Percentiles rank a stretch among this genome's conserved stretches.
Evolutionary conservation across 1,140 invertebrate species (phyloP).

Genomic region (Elysia chlorotica): DNA sequence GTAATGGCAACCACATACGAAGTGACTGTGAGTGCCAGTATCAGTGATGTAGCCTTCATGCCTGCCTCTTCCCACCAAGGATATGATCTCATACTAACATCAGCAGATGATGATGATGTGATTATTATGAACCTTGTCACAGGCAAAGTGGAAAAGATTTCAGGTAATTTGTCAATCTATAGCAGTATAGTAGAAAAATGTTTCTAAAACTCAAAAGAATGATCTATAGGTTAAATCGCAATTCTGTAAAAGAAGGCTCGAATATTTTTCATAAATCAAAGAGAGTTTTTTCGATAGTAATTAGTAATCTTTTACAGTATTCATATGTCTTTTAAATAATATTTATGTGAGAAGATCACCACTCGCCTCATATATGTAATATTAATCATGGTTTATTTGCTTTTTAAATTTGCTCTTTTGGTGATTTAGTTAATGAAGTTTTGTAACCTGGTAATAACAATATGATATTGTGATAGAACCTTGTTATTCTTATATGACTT

Average conservation of each 20-base stretch:
- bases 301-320: background rate
- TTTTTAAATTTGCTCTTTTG: too few species aligned
- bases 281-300: background rate
- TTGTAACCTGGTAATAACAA: too few species aligned
- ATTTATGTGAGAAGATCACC: background rate
- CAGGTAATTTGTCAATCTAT: too few species aligned
- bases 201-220: background rate
- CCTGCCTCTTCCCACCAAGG: constrained; percentile 76
- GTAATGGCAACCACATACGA: constrained; percentile 74
- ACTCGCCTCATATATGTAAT: too few species aligned
- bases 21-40: constrained; percentile 77
- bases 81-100: constrained; percentile 78
- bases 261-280: background rate
- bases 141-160: constrained; percentile 81
- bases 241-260: background rate
- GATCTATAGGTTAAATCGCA: background rate
- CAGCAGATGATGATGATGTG: constrained; percentile 76
- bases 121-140: constrained; percentile 76
- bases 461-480: background rate
- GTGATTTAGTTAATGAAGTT: too few species aligned
- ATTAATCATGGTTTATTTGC: too few species aligned
- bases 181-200: background rate
- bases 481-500: background rate
- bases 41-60: constrained; percentile 80
- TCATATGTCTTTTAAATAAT: background rate